phyloP scores from a whole-genome alignment of 2,797 vertebrate species.

The Pangasius djambal region DNA sequence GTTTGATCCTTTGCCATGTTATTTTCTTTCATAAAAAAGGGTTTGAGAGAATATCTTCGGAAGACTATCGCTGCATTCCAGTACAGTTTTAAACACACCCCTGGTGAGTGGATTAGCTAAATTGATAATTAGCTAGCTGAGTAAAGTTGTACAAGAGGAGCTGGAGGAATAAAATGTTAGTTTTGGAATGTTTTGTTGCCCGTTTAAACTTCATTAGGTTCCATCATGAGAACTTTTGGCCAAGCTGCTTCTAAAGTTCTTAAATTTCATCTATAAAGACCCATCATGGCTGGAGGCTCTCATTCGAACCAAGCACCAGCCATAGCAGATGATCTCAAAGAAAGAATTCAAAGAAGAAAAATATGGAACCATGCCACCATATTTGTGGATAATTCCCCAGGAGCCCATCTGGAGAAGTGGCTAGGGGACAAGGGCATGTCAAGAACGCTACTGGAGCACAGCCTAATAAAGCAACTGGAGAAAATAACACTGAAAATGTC shows the following conservation, averaged over 20 bases:
- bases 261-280: background rate
- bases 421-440: background rate
- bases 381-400: background rate
- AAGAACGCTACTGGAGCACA: background rate
- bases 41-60: background rate
- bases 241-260: background rate
- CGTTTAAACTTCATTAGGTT: background rate
- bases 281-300: background rate
- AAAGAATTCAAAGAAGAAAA: background rate
- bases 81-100: background rate
- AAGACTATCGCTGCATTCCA: background rate
- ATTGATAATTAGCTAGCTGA: background rate
- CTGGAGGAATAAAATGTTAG: too few relatives aligned
- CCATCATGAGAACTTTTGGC: background rate
- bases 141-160: too few relatives aligned
- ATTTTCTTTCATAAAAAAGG: background rate
- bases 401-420: background rate
- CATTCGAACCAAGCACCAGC: background rate
- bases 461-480: constrained; percentile 1
- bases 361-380: background rate
- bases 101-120: background rate
- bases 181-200: background rate
- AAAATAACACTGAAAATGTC: constrained; percentile 53
- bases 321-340: background rate
- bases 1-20: background rate